Evolutionary conservation across 2,797 vertebrate species (phyloP), one percentile per base, ranked within the genome.

Genomic region (Apodemus agrarius): DNA sequence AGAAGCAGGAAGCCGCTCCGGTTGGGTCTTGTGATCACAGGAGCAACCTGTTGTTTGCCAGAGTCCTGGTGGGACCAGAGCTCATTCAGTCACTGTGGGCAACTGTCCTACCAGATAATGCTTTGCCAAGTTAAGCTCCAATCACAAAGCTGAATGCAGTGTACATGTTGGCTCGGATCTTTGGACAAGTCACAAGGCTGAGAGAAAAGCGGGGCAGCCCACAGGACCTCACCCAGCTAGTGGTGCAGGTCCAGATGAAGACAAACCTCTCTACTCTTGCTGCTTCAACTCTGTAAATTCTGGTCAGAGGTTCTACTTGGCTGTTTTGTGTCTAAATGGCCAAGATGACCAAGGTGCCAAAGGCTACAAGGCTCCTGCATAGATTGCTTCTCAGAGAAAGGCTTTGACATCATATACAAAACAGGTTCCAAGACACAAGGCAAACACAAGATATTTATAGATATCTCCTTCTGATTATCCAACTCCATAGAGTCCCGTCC

Each of bases 291-390:
- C 63, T n/a, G 3, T n/a, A 34, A 57, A 49, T 43, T 94, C 79
- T 83, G 34, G 61, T 26, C 81, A 52, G 61, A 94, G 90, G 82
- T 83, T 46, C 61, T 78, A 79, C 21, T 86, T 92, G 49, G 4
- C 63, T 96, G 52, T 67, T 63, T 76, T 94, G 61, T 46, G 49
- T 90, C 72, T 90, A 84, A 78, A 76, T 76, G 43, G 43, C 26
- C 43, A 46, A 46, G 34, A 6, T 81, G 65, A 43, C 65, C n/a
- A 91, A 49, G 74, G 85, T n/a, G 43, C 21, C 46, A 78, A 90
- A 40, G 59, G 16, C 90, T 34, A 31, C 57, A 89, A n/a, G 69
- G 63, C n/a, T 75, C 79, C 81, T 86, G 10, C 29, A n/a, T 72
- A 46, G 21, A 43, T 4, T 52, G 52, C 49, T 93, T 14, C 78